Evolutionary conservation across 1,140 invertebrate genomes (phyloP).

Genomic region (Dufourea novaeangliae): DNA sequence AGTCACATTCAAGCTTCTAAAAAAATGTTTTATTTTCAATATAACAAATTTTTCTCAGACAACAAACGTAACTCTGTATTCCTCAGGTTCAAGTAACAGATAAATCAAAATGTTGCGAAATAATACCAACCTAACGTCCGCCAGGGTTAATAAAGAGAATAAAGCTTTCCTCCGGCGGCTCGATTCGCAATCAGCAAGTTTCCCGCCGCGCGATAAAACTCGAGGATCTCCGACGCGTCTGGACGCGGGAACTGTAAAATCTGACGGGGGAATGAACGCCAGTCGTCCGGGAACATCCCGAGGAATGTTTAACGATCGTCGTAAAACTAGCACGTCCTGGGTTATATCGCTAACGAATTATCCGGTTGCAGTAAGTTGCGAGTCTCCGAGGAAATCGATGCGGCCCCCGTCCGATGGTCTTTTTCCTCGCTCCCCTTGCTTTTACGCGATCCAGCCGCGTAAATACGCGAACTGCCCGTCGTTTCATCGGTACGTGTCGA

Average conservation of each 20-base stretch:
- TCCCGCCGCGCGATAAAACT: not conserved
- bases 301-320: slow-evolving; percentile 38
- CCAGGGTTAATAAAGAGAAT: not conserved
- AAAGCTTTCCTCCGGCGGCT: not conserved
- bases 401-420: slow-evolving; percentile 15
- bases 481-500: slow-evolving; percentile 23
- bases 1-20: too few relatives aligned
- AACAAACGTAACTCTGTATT: too few relatives aligned
- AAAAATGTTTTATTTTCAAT: too few relatives aligned
- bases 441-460: slow-evolving; percentile 31
- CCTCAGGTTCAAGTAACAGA: too few relatives aligned
- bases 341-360: slow-evolving; percentile 56
- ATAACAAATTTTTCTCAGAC: too few relatives aligned
- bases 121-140: not conserved
- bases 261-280: not conserved
- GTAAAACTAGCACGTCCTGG: slow-evolving; percentile 30
- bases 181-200: not conserved
- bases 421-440: too few relatives aligned
- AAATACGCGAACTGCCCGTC: slow-evolving; percentile 37
- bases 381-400: slow-evolving; percentile 54
- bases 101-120: not conserved
- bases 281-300: slow-evolving; percentile 23
- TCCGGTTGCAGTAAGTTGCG: slow-evolving; percentile 39
- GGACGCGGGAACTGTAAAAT: not conserved
- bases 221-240: not conserved